phyloP scores from a whole-genome alignment of 2,888 invertebrate genomes.

The Heliconius aoede region DNA sequence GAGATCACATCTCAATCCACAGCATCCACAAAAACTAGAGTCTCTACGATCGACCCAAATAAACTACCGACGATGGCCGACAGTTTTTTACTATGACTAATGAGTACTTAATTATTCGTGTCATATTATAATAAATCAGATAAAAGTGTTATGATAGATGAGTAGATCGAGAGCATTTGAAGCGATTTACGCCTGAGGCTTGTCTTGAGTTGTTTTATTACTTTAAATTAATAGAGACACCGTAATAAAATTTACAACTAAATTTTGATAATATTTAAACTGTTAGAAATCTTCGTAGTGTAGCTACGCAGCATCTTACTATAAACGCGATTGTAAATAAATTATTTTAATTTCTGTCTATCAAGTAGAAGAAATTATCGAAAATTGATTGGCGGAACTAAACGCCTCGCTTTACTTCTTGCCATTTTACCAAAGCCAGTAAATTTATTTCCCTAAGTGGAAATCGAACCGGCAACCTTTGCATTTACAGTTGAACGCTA shows the following conservation, averaged over 20 bases:
- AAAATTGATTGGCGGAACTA: no score
- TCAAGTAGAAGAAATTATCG: no score
- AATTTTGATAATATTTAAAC: no score
- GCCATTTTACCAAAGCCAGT: no score
- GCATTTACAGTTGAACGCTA: no score
- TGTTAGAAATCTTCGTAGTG: no score
- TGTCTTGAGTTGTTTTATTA: neutral
- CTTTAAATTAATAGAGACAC: neutral
- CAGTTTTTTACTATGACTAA: conserved; percentile 17
- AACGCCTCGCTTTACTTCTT: no score
- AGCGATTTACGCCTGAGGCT: neutral
- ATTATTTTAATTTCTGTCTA: no score
- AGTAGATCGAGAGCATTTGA: conserved; percentile 8
- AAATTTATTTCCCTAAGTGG: no score
- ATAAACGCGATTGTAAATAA: no score
- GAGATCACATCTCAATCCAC: conserved; percentile 25
- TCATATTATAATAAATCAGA: conserved; percentile 18
- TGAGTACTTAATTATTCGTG: conserved; percentile 26
- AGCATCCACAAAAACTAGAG: conserved; percentile 18
- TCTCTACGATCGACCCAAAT: conserved; percentile 27
- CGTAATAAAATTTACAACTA: neutral
- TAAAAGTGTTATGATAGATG: conserved; percentile 21
- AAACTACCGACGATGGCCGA: conserved; percentile 5
- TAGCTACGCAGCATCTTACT: no score
- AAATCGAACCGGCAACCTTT: no score